Percentiles rank a stretch among this genome's conserved stretches.
These are phyloP conservation scores for Oligia fasciuncula DNA, from an alignment of 2,888 invertebrate species.

Conservation along the genomic window DNA sequence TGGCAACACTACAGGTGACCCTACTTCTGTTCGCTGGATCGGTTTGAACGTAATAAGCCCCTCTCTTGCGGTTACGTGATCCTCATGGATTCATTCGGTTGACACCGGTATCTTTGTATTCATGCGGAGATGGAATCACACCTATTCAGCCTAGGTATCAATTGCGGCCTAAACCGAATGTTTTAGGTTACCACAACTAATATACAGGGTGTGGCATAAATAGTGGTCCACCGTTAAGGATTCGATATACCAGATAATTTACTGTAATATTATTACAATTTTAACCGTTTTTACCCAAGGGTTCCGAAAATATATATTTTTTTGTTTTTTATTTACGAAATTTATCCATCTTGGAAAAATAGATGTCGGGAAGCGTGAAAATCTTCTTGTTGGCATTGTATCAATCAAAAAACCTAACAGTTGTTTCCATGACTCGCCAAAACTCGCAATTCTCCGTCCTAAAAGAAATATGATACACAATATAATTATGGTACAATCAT, in stretches of 20 bases:
- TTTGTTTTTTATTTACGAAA: no score
- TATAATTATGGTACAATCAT: no score
- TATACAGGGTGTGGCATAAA: no score
- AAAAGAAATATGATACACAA: not conserved
- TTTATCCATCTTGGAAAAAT: not conserved
- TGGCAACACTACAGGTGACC: constrained; percentile 61
- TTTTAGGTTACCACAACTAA: not conserved
- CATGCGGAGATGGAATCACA: constrained; percentile 23
- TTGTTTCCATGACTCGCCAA: not conserved
- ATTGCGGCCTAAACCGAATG: not conserved
- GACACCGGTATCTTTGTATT: constrained; percentile 32
- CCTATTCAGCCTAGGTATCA: not conserved
- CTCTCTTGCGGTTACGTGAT: constrained; percentile 53
- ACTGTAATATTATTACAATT: no score
- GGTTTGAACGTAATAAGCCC: constrained; percentile 43
- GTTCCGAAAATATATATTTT: no score
- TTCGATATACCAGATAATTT: no score
- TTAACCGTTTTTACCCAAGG: no score
- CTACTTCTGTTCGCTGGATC: constrained; percentile 54
- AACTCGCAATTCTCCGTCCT: not conserved
- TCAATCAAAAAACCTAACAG: not conserved
- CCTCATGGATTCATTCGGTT: constrained; percentile 40
- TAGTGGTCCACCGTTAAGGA: no score
- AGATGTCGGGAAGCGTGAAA: no score
- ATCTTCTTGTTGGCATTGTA: not conserved